These are phyloP conservation scores for Halictus rubicundus DNA, from an alignment of 1,140 invertebrate genomes.

Conservation along the genomic window DNA sequence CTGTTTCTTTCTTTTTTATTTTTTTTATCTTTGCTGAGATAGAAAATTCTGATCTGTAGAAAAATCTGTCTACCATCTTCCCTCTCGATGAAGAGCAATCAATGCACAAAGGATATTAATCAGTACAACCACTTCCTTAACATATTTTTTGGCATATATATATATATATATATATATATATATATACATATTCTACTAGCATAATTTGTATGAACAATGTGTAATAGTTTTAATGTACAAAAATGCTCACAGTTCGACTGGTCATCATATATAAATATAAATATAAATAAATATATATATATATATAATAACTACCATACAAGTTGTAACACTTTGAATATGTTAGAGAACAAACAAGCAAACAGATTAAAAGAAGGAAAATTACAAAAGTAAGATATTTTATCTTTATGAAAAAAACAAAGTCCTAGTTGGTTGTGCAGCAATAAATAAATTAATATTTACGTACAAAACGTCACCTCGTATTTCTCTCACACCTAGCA, in stretches of 20 bases:
- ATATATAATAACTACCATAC: conserved; percentile 51
- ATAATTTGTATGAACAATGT: conserved; percentile 55
- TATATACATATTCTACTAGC: conserved; percentile 6
- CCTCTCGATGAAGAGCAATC: neutral
- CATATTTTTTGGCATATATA: conserved; percentile 38
- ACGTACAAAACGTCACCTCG: conserved; percentile 49
- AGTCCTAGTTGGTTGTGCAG: conserved; percentile 65
- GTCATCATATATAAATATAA: conserved; percentile 32
- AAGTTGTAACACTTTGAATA: conserved; percentile 55
- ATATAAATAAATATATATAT: too few species aligned
- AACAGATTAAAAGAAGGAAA: neutral
- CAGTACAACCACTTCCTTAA: conserved; percentile 59
- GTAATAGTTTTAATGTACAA: conserved; percentile 64
- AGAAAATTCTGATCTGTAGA: too few species aligned
- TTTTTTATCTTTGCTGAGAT: neutral
- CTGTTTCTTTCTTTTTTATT: too few species aligned
- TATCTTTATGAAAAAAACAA: conserved; percentile 55
- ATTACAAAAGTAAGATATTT: conserved; percentile 48
- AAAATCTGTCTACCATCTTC: neutral
- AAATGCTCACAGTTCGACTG: conserved; percentile 58
- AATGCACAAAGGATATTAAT: conserved; percentile 6
- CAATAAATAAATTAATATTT: conserved; percentile 69
- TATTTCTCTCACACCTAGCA: too few species aligned
- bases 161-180: too few species aligned
- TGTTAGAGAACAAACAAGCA: conserved; percentile 48